Percentiles rank a stretch among this genome's conserved stretches.
These are phyloP conservation scores for Drosophila dives DNA, from an alignment of 2,888 invertebrate genomes.

Conservation along the genomic window DNA sequence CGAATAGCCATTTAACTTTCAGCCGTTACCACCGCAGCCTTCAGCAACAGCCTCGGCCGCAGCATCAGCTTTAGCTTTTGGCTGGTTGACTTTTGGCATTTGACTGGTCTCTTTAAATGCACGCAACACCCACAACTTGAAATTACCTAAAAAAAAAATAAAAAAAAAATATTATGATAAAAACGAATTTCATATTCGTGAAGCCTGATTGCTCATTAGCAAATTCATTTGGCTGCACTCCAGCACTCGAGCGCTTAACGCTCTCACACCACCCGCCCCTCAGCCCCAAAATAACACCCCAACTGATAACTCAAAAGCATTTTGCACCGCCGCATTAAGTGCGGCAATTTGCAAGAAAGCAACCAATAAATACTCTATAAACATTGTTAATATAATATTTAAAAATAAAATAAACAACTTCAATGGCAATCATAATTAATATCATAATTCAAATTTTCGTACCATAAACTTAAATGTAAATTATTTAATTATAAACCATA, in stretches of 20 bases:
- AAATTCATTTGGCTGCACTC: constrained; percentile 77
- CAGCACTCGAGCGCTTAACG: constrained; percentile 36
- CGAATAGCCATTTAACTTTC: constrained; percentile 32
- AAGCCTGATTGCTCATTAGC: constrained; percentile 77
- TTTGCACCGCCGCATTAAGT: constrained; percentile 29
- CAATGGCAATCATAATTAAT: background rate
- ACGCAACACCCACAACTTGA: constrained; percentile 10
- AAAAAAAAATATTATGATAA: background rate
- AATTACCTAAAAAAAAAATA: constrained; percentile 2
- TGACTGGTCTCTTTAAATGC: constrained; percentile 37
- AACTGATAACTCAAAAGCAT: constrained; percentile 46
- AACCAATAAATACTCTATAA: constrained; percentile 31
- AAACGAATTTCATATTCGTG: constrained; percentile 54
- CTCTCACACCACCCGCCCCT: background rate
- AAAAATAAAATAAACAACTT: background rate
- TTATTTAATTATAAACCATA: no score
- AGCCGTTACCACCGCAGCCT: constrained; percentile 15
- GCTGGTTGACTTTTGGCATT: constrained; percentile 25
- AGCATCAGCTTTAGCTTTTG: constrained; percentile 6
- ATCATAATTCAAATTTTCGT: background rate
- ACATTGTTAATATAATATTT: no score
- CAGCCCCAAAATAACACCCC: constrained; percentile 1
- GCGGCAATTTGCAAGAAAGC: background rate
- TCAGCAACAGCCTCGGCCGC: constrained; percentile 22
- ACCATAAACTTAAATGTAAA: background rate